phyloP scores from a whole-genome alignment of 2,113 vertebrate genomes.

The Chaetura pelagica region DNA sequence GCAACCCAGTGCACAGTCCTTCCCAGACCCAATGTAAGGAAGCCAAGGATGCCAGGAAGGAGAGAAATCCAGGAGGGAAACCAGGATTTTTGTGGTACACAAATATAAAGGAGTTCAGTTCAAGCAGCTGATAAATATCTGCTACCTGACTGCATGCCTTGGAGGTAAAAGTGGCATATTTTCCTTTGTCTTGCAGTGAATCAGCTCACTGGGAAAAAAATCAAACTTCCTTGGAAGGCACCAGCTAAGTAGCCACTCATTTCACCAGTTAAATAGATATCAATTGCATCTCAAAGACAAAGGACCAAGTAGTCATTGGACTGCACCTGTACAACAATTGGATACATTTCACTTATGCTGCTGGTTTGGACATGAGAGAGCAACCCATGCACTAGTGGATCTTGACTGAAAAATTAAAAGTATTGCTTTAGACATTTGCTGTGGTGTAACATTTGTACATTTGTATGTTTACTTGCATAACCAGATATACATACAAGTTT shows the following conservation, averaged over 20 bases:
- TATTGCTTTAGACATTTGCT: accelerated
- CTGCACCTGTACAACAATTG: accelerated
- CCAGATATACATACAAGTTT: background rate
- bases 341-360: background rate
- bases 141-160: background rate
- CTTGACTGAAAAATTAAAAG: background rate
- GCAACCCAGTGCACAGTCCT: accelerated
- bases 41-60: background rate
- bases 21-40: background rate
- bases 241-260: background rate
- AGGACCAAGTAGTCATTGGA: background rate
- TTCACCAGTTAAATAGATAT: background rate
- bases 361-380: background rate
- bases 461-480: background rate
- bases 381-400: background rate
- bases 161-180: background rate
- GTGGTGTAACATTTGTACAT: background rate
- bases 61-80: background rate
- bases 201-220: background rate
- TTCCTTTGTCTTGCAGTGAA: background rate
- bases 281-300: background rate
- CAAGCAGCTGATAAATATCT: background rate
- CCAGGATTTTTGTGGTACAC: background rate
- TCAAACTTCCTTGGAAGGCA: background rate
- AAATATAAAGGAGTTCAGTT: background rate